phyloP scores from a whole-genome alignment of 2,113 vertebrate species.

The Empidonax alnorum region DNA sequence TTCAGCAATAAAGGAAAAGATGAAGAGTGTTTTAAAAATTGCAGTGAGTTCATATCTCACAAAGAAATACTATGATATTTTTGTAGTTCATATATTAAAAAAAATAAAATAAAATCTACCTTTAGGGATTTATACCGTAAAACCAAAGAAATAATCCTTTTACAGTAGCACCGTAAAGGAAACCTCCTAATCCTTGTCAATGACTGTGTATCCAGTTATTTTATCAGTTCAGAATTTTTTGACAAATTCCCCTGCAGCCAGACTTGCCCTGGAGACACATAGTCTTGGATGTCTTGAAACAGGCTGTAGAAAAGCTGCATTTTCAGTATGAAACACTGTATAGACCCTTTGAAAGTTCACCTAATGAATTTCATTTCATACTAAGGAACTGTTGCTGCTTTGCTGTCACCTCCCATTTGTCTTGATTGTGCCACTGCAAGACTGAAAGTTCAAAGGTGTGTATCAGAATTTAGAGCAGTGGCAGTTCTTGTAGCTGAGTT shows the following conservation, averaged over 20 bases:
- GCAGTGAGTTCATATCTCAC: background rate
- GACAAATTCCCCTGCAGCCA: background rate
- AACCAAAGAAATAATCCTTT: slow-evolving; percentile 43
- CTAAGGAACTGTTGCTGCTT: background rate
- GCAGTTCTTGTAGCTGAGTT: background rate
- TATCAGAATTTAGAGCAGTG: slow-evolving; percentile 8
- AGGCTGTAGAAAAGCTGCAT: background rate
- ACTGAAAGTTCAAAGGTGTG: slow-evolving; percentile 30
- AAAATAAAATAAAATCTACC: background rate
- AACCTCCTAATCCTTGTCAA: slow-evolving; percentile 27
- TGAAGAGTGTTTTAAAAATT: background rate
- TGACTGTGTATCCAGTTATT: background rate
- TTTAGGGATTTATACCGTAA: slow-evolving; percentile 2
- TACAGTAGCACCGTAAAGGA: background rate
- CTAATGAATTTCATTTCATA: slow-evolving; percentile 5
- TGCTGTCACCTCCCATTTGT: slow-evolving; percentile 33
- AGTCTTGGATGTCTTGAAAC: background rate
- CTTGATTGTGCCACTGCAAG: background rate
- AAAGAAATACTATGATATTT: background rate
- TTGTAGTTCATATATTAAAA: background rate
- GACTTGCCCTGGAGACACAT: background rate
- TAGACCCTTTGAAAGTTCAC: slow-evolving; percentile 4
- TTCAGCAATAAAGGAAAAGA: slow-evolving; percentile 13
- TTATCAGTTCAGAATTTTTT: background rate
- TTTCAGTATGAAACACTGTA: background rate